Base-by-base conservation (phyloP, 2,797 vertebrate genomes). In the Hypotaenidia philippensis region DNA sequence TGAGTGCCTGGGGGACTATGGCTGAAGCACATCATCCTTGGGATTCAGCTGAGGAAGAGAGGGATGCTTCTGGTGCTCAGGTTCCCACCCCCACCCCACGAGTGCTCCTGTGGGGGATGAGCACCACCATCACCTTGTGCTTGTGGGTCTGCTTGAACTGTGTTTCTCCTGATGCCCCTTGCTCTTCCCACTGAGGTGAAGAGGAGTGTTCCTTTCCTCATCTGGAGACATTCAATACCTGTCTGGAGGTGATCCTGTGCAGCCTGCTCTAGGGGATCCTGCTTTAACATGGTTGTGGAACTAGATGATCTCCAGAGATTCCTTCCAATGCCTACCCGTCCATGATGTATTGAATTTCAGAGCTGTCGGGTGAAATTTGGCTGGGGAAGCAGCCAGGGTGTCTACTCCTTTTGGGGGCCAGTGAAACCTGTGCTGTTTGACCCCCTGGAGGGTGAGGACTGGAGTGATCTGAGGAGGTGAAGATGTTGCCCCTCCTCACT, bases 81-180 rank as follows among this genome's bases (percentile, higher is more conserved):
- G 9, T 31, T 10, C 9, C n/a, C 41, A 29, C 41, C 14, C 5
- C 18, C 41, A 44, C 41, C 41, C 41, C 41, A 9, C 5, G 18
- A 44, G 41, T 44, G 41, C 41, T 44, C 26, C 17, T 5, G 8
- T 49, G 41, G 82, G 68, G 81, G 87, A 89, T 95, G 89, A 91
- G 65, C 57, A 21, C 55, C 18, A 25, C 36, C 5, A 26, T 85
- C 83, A 76, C 92, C 81, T 90, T 40, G 59, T 41, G 29, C 83
- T n/a, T 27, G 66, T 72, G 90, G 83, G 86, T 88, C 68, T 23
- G 16, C 11, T 34, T 92, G 93, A 90, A 56, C 29, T 20, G n/a
- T 45, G 26, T 93, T 97, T 94, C 91, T 92, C 92, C 87, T 71
- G 84, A 69, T 45, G 53, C 79, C 90, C 72, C 77, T 95, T 20